These are phyloP conservation scores for Encarsia formosa DNA, from an alignment of 2,888 invertebrate genomes.

Conservation along the genomic window DNA sequence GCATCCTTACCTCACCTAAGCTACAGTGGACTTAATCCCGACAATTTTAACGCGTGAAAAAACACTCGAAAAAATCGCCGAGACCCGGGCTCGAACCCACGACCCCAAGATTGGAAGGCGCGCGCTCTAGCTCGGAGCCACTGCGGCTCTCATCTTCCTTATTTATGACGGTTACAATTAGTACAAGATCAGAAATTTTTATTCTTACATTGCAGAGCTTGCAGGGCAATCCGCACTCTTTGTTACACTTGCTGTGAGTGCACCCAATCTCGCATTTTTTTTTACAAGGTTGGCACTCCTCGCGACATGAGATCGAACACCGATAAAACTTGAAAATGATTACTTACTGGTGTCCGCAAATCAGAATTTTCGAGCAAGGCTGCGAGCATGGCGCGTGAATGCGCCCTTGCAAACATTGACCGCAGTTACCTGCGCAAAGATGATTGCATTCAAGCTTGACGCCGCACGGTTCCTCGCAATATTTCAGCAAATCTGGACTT, in stretches of 20 bases:
- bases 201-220: conserved; percentile 4
- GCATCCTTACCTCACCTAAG: no score
- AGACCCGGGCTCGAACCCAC: no score
- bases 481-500: not conserved
- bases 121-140: no score
- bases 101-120: no score
- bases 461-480: not conserved
- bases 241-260: conserved; percentile 7
- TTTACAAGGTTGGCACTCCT: conserved; percentile 9
- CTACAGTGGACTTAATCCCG: no score
- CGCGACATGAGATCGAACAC: conserved; percentile 1
- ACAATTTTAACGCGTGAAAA: no score
- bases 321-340: conserved; percentile 1
- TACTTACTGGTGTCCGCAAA: conserved; percentile 1
- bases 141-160: no score
- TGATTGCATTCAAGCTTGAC: not conserved
- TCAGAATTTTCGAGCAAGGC: not conserved
- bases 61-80: no score
- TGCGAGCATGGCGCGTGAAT: not conserved
- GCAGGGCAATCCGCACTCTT: conserved; percentile 10
- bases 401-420: not conserved
- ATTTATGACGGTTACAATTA: no score
- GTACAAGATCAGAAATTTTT: no score
- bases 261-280: conserved; percentile 2
- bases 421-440: not conserved